Evolutionary conservation across 2,113 vertebrate genomes (phyloP).

Genomic region (Zosterops pallidus): DNA sequence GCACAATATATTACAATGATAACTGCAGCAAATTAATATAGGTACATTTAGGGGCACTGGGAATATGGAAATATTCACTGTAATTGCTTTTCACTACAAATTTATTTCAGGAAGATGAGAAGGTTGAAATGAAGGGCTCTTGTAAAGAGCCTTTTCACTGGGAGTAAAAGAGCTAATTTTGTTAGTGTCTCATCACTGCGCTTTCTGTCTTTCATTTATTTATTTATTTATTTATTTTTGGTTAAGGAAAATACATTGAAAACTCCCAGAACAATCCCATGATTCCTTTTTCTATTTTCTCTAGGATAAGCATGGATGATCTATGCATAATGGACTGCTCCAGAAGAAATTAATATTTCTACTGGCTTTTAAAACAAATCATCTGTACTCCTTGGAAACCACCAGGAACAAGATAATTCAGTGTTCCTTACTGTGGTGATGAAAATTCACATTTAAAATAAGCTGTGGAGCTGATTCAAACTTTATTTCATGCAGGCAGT

Average conservation of each 20-base stretch:
- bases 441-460: neutral
- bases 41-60: neutral
- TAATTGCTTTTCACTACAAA: neutral
- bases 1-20: neutral
- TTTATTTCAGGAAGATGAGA: neutral
- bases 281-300: neutral
- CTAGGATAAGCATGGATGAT: neutral
- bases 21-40: neutral
- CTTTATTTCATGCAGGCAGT: neutral
- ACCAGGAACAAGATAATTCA: neutral
- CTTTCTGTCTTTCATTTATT: neutral
- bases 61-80: constrained; percentile 5
- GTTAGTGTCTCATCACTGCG: neutral
- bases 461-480: neutral
- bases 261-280: neutral
- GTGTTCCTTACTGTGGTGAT: neutral
- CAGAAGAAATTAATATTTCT: neutral
- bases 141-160: neutral
- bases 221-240: neutral
- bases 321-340: neutral
- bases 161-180: constrained; percentile 21
- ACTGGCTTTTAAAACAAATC: neutral
- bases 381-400: neutral
- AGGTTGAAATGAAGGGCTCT: constrained; percentile 12
- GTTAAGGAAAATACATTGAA: neutral